Conservation (phyloP, 2,113 vertebrate genomes). For the Nothobranchius furzeri region DNA sequence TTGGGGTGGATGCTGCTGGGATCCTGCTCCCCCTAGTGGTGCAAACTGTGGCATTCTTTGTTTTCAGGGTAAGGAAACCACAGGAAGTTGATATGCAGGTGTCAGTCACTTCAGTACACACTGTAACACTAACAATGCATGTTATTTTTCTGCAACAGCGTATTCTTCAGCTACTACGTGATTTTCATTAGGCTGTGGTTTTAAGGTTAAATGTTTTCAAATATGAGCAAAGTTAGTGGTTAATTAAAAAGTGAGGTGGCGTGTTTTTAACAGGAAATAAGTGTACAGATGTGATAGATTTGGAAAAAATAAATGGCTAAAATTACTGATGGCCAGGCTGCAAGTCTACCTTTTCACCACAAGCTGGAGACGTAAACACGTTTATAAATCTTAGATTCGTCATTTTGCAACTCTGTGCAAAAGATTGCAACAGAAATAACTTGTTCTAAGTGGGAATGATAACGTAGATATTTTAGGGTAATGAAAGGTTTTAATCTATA, state of each 20-base stretch:
- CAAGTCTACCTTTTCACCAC: constrained; percentile 8
- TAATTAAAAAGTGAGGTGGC: too few relatives aligned
- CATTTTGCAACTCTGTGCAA: too few relatives aligned
- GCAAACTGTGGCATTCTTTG: constrained; percentile 17
- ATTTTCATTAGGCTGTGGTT: not conserved
- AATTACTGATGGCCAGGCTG: not conserved
- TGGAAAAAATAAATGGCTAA: not conserved
- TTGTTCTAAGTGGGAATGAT: too few relatives aligned
- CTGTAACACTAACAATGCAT: not conserved
- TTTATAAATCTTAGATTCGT: not conserved
- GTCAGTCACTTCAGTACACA: constrained; percentile 2
- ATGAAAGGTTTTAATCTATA: not conserved
- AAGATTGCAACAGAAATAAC: too few relatives aligned
- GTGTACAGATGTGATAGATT: too few relatives aligned
- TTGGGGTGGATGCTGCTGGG: constrained; percentile 21
- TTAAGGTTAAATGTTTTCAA: not conserved
- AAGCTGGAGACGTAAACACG: constrained; percentile 27
- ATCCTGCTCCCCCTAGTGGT: constrained; percentile 40
- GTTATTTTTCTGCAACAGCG: not conserved
- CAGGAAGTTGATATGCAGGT: constrained; percentile 28
- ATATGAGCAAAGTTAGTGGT: too few relatives aligned
- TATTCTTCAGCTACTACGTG: not conserved
- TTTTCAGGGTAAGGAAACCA: constrained; percentile 40
- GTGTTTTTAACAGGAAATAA: not conserved
- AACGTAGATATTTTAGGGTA: too few relatives aligned